phyloP scores from a whole-genome alignment of 2,113 vertebrate species.

The Xenopus tropicalis region UCB_Xtro_10.0 CM004444.2:61150001-61150500 shows the following conservation, averaged over 20 bases:
- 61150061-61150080: conserved; percentile 30
- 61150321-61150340: not conserved
- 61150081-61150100: conserved; percentile 18
- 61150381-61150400: too few species aligned
- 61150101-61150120: conserved; percentile 25
- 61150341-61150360: too few species aligned
- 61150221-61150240: conserved; percentile 25
- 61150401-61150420: too few species aligned
- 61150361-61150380: too few species aligned
- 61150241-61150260: conserved; percentile 11
- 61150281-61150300: not conserved
- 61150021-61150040: conserved; percentile 19
- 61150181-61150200: conserved; percentile 21
- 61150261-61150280: conserved; percentile 1
- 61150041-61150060: conserved; percentile 8
- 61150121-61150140: conserved; percentile 20
- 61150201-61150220: conserved; percentile 20
- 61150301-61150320: conserved; percentile 25
- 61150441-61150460: too few species aligned
- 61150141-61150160: conserved; percentile 11
- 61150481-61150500: too few species aligned
- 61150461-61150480: too few species aligned
- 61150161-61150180: conserved; percentile 9
- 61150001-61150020: conserved; percentile 6
- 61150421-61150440: too few species aligned